phyloP scores from a whole-genome alignment of 1,140 invertebrate species.

The Venturia canescens region DNA sequence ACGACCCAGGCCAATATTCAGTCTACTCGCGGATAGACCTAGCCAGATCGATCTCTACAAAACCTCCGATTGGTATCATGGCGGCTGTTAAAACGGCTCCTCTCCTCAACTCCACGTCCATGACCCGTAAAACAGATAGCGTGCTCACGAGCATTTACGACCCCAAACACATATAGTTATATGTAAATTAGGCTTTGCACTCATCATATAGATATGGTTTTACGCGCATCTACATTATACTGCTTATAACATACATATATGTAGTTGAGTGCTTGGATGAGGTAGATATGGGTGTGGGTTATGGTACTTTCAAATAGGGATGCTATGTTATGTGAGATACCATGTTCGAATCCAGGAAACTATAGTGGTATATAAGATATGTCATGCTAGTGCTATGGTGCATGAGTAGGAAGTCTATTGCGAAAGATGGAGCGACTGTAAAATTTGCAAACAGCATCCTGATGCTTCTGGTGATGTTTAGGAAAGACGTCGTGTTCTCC shows the following conservation, averaged over 20 bases:
- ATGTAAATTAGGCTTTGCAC: neutral
- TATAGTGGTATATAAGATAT: neutral
- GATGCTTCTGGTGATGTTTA: neutral
- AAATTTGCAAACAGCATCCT: neutral
- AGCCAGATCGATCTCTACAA: conserved; percentile 43
- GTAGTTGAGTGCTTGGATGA: neutral
- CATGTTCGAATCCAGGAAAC: conserved; percentile 1
- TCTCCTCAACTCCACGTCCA: neutral
- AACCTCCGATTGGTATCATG: conserved; percentile 26
- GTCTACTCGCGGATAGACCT: neutral
- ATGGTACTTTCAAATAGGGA: neutral
- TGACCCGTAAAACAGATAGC: conserved; percentile 48
- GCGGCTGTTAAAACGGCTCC: conserved; percentile 41
- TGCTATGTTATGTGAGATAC: conserved; percentile 6
- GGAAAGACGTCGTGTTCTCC: neutral
- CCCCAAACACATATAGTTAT: neutral
- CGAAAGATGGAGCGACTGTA: conserved; percentile 5
- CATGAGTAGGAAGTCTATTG: neutral
- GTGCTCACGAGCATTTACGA: conserved; percentile 42
- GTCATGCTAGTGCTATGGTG: neutral
- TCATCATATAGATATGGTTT: conserved; percentile 7
- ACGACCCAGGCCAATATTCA: neutral
- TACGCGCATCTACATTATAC: conserved; percentile 32
- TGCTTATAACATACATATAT: conserved; percentile 17
- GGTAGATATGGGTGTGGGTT: conserved; percentile 3